Base-by-base conservation (phyloP, 2,888 invertebrate genomes). In the Incurvaria masculella region DNA sequence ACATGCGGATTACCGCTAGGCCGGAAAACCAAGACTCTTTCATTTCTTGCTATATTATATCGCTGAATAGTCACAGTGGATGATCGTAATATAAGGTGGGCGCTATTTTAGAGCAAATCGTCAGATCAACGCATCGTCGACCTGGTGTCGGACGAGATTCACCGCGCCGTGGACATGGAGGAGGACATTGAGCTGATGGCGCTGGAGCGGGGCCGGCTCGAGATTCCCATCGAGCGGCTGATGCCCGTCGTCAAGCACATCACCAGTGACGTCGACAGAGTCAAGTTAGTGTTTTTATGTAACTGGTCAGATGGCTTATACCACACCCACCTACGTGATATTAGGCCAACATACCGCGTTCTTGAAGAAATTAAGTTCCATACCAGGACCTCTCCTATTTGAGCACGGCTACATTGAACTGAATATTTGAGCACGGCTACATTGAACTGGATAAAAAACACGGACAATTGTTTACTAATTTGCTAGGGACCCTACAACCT, bases 91-190 rank as follows among this genome's bases (percentile, higher is more conserved):
- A 42, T 48, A 61, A 57, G n/a, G 52, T 23, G 27, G 10, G 23
- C n/a, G n/a, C n/a, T n/a, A n/a, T 43, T 26, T 2, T 20, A 76
- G 78, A 49, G 51, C 0, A 73, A 72, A 57, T 68, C 72, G 0
- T 71, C 72, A 4, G 73, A 76, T n/a, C 53, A 57, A 44, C 67
- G 67, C 8, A 70, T 78, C 20, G 38, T 76, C 8, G 75, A 75
- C 23, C 49, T 69, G 21, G 60, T 78, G 55, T 65, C 67, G 0
- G 72, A 73, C 17, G 73, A 75, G 61, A 69, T 75, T 17, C 70
- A 68, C 52, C 57, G 61, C 2, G 53, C 69, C 44, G 58, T 72
- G 10, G 76, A 75, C 50, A 51, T 47, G 1, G 64, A 68, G 27
- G 62, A 53, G 19, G 63, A 61, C 1, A n/a, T n/a, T n/a, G 64